A percentile compares a stretch with the other conserved stretches of the same genome.
phyloP scores from a whole-genome alignment of 1,140 invertebrate genomes.

The Agrilus planipennis region DNA sequence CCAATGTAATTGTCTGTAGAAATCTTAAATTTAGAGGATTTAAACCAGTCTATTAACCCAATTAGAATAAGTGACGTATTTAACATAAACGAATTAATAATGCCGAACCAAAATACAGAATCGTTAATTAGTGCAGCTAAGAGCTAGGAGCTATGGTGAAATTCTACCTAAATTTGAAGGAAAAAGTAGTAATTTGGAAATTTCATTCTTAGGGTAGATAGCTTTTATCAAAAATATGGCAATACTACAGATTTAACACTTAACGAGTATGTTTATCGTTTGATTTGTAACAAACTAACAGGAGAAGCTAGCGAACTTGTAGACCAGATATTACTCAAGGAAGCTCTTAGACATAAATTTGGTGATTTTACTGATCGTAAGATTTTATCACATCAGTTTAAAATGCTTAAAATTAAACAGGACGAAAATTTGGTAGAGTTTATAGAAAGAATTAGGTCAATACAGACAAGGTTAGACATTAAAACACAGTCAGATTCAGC shows the following conservation, averaged over 20 bases:
- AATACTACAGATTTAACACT: background rate
- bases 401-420: background rate
- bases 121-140: too few species aligned
- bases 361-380: conserved; percentile 5
- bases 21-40: too few species aligned
- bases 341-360: conserved; percentile 1
- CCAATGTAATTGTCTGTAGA: too few species aligned
- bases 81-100: too few species aligned
- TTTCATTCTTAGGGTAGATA: conserved; percentile 1
- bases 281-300: conserved; percentile 4
- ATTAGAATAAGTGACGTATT: too few species aligned
- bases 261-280: conserved; percentile 2
- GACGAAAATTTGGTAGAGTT: conserved; percentile 5
- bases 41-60: too few species aligned
- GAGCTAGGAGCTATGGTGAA: conserved; percentile 5
- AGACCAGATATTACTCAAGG: conserved; percentile 6
- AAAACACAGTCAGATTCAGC: background rate
- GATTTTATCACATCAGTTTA: conserved; percentile 3
- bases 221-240: conserved; percentile 3
- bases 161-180: conserved; percentile 6
- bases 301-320: background rate
- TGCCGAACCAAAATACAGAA: too few species aligned
- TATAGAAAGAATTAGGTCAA: conserved; percentile 1
- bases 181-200: background rate
- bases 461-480: background rate